phyloP scores from a whole-genome alignment of 2,797 vertebrate species.

The Gadopsis bispinosus region DNA sequence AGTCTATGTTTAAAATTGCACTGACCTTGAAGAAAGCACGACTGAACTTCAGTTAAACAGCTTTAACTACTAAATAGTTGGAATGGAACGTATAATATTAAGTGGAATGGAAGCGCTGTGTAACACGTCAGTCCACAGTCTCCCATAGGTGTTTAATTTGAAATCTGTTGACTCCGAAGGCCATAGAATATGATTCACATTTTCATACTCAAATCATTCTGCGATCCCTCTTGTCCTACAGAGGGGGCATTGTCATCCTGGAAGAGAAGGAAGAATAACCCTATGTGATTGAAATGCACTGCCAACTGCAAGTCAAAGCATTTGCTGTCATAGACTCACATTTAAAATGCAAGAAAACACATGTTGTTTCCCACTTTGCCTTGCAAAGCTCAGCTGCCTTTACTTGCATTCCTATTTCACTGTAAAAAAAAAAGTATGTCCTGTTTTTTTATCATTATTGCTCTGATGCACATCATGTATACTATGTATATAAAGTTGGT shows the following conservation, averaged over 20 bases:
- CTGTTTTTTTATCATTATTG: neutral
- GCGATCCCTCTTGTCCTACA: too few relatives aligned
- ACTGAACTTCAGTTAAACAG: constrained; percentile 7
- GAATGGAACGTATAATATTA: neutral
- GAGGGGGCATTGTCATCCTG: too few relatives aligned
- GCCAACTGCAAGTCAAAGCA: neutral
- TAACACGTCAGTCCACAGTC: too few relatives aligned
- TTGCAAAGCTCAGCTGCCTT: neutral
- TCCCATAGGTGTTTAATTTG: too few relatives aligned
- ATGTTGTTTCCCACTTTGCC: neutral
- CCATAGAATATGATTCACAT: too few relatives aligned
- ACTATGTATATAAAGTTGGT: too few relatives aligned
- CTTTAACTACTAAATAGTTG: neutral
- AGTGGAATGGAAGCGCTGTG: neutral
- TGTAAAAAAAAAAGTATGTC: neutral
- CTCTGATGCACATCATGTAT: neutral
- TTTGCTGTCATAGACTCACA: neutral
- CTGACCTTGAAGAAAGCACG: constrained; percentile 31
- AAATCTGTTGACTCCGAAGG: too few relatives aligned
- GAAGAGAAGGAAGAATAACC: neutral
- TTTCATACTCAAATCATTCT: too few relatives aligned
- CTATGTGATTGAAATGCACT: neutral
- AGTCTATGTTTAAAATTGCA: neutral
- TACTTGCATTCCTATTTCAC: neutral
- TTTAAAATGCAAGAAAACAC: neutral